A percentile compares a stretch with the other conserved stretches of the same genome.
Evolutionary conservation across 2,113 vertebrate genomes (phyloP).

Genomic region (Rhinolophus sinicus): DNA sequence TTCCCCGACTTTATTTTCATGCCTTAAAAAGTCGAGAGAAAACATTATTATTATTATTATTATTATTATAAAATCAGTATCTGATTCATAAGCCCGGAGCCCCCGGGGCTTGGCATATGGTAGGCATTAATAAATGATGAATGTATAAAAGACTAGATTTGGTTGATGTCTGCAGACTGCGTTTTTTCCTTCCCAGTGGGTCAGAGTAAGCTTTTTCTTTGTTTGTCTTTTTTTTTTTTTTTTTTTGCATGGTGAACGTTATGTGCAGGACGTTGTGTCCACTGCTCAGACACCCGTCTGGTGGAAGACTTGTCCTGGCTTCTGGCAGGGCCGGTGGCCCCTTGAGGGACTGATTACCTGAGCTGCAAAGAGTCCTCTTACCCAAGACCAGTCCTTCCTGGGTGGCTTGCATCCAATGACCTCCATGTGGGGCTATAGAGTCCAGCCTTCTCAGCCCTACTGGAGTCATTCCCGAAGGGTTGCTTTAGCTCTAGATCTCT

Average conservation of each 20-base stretch:
- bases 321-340: neutral
- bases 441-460: neutral
- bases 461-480: neutral
- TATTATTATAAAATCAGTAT: neutral
- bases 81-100: neutral
- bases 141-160: constrained; percentile 25
- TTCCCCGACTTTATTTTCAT: constrained; percentile 51
- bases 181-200: constrained; percentile 21
- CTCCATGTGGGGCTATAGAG: neutral
- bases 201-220: constrained; percentile 29
- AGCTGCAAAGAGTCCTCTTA: neutral
- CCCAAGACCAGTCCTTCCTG: neutral
- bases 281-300: neutral
- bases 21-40: constrained; percentile 51
- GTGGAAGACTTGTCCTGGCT: neutral
- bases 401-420: accelerated
- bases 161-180: neutral
- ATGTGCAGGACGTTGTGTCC: neutral
- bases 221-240: neutral
- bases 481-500: neutral
- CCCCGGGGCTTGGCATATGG: neutral
- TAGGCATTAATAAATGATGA: constrained; percentile 59
- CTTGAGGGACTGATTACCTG: neutral
- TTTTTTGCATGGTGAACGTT: neutral
- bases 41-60: neutral